A percentile compares a stretch with the other conserved stretches of the same genome.
These are phyloP conservation scores for Cephalophus harveyi DNA, from an alignment of 2,113 vertebrate species.

Conservation along the genomic window DNA sequence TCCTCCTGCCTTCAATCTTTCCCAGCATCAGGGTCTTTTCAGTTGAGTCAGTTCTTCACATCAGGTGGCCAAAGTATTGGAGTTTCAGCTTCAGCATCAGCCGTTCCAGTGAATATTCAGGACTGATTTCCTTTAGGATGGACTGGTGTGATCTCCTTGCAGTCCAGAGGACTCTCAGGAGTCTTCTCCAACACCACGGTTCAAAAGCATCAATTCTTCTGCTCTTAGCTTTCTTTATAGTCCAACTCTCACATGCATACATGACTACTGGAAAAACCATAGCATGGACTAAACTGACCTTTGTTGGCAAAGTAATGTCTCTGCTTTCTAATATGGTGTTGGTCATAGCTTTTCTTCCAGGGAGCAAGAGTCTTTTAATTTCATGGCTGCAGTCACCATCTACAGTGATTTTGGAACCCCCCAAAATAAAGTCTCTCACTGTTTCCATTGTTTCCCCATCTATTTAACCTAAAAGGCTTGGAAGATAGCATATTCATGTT, in stretches of 20 bases:
- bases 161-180: neutral
- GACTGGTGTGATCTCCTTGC: neutral
- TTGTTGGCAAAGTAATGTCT: neutral
- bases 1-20: neutral
- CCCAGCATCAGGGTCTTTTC: neutral
- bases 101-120: neutral
- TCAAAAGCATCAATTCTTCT: neutral
- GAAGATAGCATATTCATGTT: neutral
- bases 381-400: neutral
- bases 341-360: neutral
- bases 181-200: neutral
- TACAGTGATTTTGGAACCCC: neutral
- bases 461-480: neutral
- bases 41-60: neutral
- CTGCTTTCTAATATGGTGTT: neutral
- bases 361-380: neutral
- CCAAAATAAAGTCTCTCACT: neutral
- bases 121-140: neutral
- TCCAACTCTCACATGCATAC: neutral
- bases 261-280: neutral
- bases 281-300: neutral
- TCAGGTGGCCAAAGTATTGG: neutral
- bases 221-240: neutral
- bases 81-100: neutral
- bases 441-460: neutral